Conservation (phyloP, 2,888 invertebrate species). For the Hesperia comma region DNA sequence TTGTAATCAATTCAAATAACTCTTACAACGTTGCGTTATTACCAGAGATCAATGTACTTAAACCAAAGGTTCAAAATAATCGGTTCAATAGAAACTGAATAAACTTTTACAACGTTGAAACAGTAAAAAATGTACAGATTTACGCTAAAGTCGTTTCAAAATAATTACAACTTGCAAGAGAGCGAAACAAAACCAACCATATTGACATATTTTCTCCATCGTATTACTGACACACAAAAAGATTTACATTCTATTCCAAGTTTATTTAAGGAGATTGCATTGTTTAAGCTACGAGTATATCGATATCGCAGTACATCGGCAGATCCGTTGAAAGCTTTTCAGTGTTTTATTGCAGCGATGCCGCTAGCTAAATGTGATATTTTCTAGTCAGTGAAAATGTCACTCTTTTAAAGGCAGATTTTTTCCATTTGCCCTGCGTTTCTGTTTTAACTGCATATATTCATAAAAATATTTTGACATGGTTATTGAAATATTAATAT, state of each 20-base stretch:
- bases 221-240: slow-evolving; percentile 12
- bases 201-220: neutral
- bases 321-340: slow-evolving; percentile 65
- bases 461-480: too few species aligned
- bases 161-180: neutral
- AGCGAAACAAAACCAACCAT: neutral
- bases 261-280: slow-evolving; percentile 32
- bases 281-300: slow-evolving; percentile 35
- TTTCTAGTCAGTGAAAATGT: slow-evolving; percentile 25
- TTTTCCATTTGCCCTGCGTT: neutral
- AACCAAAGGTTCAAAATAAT: too few species aligned
- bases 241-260: slow-evolving; percentile 15
- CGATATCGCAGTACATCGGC: slow-evolving; percentile 29
- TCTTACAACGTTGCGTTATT: too few species aligned
- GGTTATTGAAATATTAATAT: too few species aligned
- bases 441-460: neutral
- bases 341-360: slow-evolving; percentile 51
- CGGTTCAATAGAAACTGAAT: too few species aligned
- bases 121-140: too few species aligned
- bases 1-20: too few species aligned
- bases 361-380: slow-evolving; percentile 35
- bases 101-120: too few species aligned
- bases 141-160: too few species aligned
- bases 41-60: too few species aligned
- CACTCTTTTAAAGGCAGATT: slow-evolving; percentile 3